A percentile compares a stretch with the other conserved stretches of the same genome.
These are phyloP conservation scores for Crotophaga sulcirostris DNA, from an alignment of 2,113 vertebrate genomes.

Conservation along the genomic window DNA sequence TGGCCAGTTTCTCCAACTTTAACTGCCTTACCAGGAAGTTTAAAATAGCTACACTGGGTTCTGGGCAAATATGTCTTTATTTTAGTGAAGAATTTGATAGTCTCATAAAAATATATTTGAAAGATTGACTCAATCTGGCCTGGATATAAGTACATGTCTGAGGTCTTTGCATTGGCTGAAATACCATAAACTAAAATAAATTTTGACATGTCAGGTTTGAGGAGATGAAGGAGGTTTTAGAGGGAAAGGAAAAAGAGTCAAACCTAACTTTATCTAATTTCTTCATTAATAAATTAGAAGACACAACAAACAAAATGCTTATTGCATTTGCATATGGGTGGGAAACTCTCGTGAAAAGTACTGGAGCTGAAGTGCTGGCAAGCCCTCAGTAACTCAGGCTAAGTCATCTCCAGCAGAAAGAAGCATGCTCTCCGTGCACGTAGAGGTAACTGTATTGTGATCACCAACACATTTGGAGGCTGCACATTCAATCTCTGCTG, in stretches of 20 bases:
- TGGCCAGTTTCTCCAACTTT: background rate
- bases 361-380: background rate
- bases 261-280: background rate
- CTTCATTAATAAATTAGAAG: background rate
- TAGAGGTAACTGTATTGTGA: background rate
- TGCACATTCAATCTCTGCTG: background rate
- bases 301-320: background rate
- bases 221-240: background rate
- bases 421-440: accelerated
- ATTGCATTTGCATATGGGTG: background rate
- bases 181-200: background rate
- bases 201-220: background rate
- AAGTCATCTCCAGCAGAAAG: background rate
- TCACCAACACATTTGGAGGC: background rate
- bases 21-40: background rate
- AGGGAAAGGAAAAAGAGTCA: background rate
- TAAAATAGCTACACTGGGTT: background rate
- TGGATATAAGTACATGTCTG: background rate
- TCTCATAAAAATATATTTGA: slow-evolving; percentile 13
- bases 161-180: background rate
- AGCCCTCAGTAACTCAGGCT: background rate
- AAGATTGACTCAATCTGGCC: slow-evolving; percentile 10
- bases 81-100: slow-evolving; percentile 32
- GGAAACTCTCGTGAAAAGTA: background rate
- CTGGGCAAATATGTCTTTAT: background rate